Base-by-base conservation (phyloP, 2,797 vertebrate genomes). In the Pangasius sanitwongsei region DNA sequence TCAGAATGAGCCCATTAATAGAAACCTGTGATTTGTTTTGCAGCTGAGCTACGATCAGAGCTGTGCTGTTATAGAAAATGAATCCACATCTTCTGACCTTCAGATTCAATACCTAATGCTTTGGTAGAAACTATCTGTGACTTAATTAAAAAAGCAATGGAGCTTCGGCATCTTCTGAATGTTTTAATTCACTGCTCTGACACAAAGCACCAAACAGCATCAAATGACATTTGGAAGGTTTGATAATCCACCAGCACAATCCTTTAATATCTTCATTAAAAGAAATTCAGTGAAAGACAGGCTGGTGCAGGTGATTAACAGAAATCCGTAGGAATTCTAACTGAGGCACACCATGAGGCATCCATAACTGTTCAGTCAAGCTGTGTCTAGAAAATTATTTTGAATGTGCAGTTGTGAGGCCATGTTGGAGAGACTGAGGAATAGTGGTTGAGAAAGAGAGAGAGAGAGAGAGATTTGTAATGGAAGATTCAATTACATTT, bases 401-500 rank as follows among this genome's bases (percentile, higher is more conserved):
- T 78, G 37, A 83, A 48, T 44, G 41, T 41, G 6, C 55, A 83
- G 23, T 25, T 61, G 34, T 15, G 31, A 83, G 23, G 80, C 20
- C 25, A 83, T 63, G 16, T 48, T 48, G 41, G 13, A 80, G 20
- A 55, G 25, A n/a, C 20, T 34, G 53, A 41, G 20, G 80, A 34
- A 81, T 4, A 28, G 2, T 25, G 20, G 3, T 41, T 86, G 91
- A 92, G 89, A 89, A 74, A 85, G 86, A 87, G 74, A 85, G 13
- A n/a, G 50, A 44, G 50, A 44, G 25, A 72, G 28, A 72, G 65
- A 74, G 15, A 48, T 83, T 83, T 89, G 78, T 89, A 83, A 87
- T 87, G 85, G 78, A 87, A 92, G 3, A 87, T 72, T 85, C 53
- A 88, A 90, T 93, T 92, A 91, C 90, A 70, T 85, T 89, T 89